phyloP scores from a whole-genome alignment of 92 coral and sea anemone species.

The Meandrina meandrites region DNA sequence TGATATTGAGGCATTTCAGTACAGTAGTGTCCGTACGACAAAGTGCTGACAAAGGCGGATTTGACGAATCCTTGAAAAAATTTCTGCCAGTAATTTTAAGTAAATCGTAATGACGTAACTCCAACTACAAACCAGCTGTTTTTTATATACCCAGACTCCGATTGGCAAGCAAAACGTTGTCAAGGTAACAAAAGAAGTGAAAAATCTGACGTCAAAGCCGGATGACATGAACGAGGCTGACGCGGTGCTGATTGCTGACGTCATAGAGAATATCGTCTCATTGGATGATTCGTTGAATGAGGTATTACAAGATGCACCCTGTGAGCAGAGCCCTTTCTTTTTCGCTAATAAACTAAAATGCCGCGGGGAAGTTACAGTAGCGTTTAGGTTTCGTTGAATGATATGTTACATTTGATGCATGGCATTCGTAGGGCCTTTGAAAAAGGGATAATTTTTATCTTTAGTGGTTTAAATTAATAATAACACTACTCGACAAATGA shows the following conservation, averaged over 20 bases:
- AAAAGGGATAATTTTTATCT: too few relatives aligned
- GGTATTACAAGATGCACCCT: constrained; percentile 40
- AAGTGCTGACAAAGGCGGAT: too few relatives aligned
- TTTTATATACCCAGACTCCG: constrained; percentile 28
- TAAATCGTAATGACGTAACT: background rate
- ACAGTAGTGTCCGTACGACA: too few relatives aligned
- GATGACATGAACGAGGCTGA: constrained; percentile 75
- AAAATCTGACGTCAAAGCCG: constrained; percentile 46
- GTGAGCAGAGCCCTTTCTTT: too few relatives aligned
- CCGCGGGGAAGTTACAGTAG: too few relatives aligned
- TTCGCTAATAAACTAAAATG: too few relatives aligned
- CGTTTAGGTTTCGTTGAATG: too few relatives aligned
- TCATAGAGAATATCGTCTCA: constrained; percentile 52
- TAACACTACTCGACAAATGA: too few relatives aligned
- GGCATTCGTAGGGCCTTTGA: too few relatives aligned
- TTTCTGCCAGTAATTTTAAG: background rate
- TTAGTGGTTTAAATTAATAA: too few relatives aligned
- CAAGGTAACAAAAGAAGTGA: constrained; percentile 59
- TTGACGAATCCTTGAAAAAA: too few relatives aligned
- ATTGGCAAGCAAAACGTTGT: constrained; percentile 56
- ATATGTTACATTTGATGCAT: too few relatives aligned
- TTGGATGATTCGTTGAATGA: constrained; percentile 59
- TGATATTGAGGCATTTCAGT: background rate
- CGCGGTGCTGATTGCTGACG: constrained; percentile 67
- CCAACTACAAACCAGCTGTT: background rate